Base-by-base conservation (phyloP, 2,113 vertebrate genomes). In the Excalfactoria chinensis region DNA sequence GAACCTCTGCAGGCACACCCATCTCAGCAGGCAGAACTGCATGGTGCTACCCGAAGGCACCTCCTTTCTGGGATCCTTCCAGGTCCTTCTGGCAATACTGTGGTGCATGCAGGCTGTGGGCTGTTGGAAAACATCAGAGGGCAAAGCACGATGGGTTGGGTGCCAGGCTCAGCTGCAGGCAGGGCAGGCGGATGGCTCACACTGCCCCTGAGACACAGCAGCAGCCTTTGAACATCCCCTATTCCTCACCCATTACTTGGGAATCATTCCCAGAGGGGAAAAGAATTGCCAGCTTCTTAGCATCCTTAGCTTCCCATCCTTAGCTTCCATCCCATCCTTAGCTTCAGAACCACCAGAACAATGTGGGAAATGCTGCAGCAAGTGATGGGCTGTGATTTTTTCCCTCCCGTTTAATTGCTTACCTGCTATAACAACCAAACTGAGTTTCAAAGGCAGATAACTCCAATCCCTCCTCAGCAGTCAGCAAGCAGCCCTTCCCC, bases 401-500 rank as follows among this genome's bases (percentile, higher is more conserved):
- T 62, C 58, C 26, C 34, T 90, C 63, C 68, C 68, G 43, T 91
- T 96, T 96, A 93, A 93, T 96, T 93, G 89, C 79, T 91, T 25
- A 64, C 25, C 68, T 94, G 82, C 68, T 83, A 64, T 73, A 84
- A 80, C 77, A 95, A 89, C 60, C 32, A 51, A 89, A 58, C 64
- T 53, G 60, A 30, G 43, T 95, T 94, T 93, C 87, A 93, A 93
- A 95, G 72, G 26, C 25, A 8, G 37, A 62, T 84, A 95, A 77
- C 75, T 88, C 86, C 35, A 48, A 86, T 88, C 82, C 79, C 82
- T 37, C 84, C 48, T 80, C 87, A 35, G 60, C n/a, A 62, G 64
- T 79, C 66, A 82, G 85, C 91, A 80, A 22, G 32, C 88, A 92
- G 88, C 80, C 64, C 87, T 95, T 93, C 86, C 95, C 67, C 74